A percentile compares a stretch with the other conserved stretches of the same genome.
phyloP scores from a whole-genome alignment of 2,888 invertebrate genomes.

The Parochlus steinenii region DNA sequence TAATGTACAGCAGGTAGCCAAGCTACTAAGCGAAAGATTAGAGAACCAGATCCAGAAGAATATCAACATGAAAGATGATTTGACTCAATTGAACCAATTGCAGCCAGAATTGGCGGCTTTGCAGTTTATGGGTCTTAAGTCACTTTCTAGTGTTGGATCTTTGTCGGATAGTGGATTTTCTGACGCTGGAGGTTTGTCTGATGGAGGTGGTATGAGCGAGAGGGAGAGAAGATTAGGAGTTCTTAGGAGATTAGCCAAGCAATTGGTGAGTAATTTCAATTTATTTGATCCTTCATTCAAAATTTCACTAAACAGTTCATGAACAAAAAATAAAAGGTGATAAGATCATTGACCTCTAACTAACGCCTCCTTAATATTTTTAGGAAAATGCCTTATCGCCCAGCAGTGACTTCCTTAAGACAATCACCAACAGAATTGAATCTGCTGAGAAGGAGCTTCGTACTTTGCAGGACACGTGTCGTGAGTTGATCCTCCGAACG shows the following conservation, averaged over 20 bases:
- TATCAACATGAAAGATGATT: constrained; percentile 10
- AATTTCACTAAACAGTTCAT: too few relatives aligned
- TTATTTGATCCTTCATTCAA: too few relatives aligned
- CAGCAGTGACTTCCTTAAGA: constrained; percentile 43
- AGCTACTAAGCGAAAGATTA: constrained; percentile 29
- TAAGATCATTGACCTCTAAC: too few relatives aligned
- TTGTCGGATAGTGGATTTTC: constrained; percentile 58
- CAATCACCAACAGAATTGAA: constrained; percentile 34
- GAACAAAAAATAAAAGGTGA: too few relatives aligned
- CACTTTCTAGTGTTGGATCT: constrained; percentile 37
- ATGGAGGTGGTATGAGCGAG: constrained; percentile 45
- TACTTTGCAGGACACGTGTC: constrained; percentile 46
- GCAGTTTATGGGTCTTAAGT: constrained; percentile 13
- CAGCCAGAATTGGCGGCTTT: constrained; percentile 11
- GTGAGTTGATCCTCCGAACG: constrained; percentile 35
- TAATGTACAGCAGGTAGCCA: constrained; percentile 30
- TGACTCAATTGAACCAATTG: too few relatives aligned
- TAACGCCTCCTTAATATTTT: too few relatives aligned
- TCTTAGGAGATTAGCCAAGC: constrained; percentile 46
- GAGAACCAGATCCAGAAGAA: constrained; percentile 21
- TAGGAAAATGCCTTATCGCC: constrained; percentile 51
- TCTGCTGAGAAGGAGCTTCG: constrained; percentile 50
- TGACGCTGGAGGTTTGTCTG: constrained; percentile 55
- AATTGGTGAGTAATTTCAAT: too few relatives aligned
- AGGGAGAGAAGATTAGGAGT: constrained; percentile 48